Conservation (phyloP, 1,140 invertebrate genomes). For the Saxidomus purpurata region DNA sequence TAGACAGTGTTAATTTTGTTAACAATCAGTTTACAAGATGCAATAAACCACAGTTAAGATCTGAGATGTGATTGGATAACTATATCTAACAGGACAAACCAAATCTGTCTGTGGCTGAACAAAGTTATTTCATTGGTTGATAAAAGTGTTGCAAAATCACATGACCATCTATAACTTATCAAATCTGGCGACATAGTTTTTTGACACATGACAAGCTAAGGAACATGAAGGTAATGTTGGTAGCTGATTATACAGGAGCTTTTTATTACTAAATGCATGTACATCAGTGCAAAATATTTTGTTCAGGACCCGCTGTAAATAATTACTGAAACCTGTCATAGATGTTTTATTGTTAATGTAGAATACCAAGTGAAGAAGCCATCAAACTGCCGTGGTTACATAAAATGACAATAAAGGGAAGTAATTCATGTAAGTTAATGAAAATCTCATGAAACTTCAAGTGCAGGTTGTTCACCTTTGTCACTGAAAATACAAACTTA, state of each 20-base stretch:
- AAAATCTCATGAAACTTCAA: too few relatives aligned
- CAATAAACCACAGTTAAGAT: neutral
- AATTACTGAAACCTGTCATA: neutral
- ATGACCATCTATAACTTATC: neutral
- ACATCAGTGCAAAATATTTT: conserved; percentile 32
- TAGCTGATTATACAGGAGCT: neutral
- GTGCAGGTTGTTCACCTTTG: too few relatives aligned
- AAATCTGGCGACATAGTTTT: conserved; percentile 36
- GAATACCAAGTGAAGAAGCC: neutral
- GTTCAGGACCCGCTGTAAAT: conserved; percentile 5
- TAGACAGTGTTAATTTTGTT: neutral
- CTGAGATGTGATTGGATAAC: neutral
- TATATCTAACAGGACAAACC: neutral
- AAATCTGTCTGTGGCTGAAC: neutral
- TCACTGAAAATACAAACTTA: too few relatives aligned
- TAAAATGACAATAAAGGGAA: neutral
- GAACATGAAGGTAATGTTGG: conserved; percentile 18
- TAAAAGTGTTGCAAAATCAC: neutral
- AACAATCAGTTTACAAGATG: neutral
- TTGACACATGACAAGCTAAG: conserved; percentile 29
- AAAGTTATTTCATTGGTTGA: neutral
- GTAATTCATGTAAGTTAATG: neutral
- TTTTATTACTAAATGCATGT: conserved; percentile 15
- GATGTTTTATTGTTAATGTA: conserved; percentile 2
- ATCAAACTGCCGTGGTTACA: neutral